Conservation (phyloP, 2,113 vertebrate species). For the Genyomyrus donnyi region DNA sequence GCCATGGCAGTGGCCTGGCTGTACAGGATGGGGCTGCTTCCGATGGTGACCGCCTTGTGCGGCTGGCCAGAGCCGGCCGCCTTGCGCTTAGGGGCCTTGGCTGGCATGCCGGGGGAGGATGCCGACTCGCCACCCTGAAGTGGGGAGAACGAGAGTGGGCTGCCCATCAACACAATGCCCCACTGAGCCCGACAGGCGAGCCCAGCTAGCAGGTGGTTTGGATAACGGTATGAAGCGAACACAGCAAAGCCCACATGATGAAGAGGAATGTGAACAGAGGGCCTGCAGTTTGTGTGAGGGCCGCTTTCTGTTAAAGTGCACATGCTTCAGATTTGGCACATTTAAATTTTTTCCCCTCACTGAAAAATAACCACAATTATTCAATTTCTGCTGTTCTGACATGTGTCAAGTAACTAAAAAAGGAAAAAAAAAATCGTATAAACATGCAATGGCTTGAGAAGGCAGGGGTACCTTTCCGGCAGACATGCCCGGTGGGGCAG, state of each 20-base stretch:
- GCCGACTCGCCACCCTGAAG: conserved; percentile 49
- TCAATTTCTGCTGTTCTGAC: not conserved
- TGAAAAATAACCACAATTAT: not conserved
- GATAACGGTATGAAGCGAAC: not conserved
- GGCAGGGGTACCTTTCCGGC: conserved; percentile 47
- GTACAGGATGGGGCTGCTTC: conserved; percentile 86
- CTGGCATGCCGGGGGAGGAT: conserved; percentile 35
- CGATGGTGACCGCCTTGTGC: conserved; percentile 78
- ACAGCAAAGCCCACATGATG: not conserved
- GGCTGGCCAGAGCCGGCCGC: conserved; percentile 56
- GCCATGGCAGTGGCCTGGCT: conserved; percentile 65
- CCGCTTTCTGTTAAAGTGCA: not conserved
- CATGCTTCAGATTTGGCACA: not conserved
- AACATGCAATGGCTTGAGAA: not conserved
- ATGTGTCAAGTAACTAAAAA: not conserved
- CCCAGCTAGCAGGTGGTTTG: not conserved
- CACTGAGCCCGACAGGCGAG: not conserved
- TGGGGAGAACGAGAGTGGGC: not conserved
- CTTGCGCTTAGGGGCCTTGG: conserved; percentile 78
- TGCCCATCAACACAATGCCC: not conserved
- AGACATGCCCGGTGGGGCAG: conserved; percentile 42
- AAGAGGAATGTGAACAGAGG: not conserved
- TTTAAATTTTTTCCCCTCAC: not conserved
- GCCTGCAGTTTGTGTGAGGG: not conserved
- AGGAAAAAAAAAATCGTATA: not conserved